phyloP scores from a whole-genome alignment of 2,113 vertebrate genomes.

The Tamias sibiricus region DNA sequence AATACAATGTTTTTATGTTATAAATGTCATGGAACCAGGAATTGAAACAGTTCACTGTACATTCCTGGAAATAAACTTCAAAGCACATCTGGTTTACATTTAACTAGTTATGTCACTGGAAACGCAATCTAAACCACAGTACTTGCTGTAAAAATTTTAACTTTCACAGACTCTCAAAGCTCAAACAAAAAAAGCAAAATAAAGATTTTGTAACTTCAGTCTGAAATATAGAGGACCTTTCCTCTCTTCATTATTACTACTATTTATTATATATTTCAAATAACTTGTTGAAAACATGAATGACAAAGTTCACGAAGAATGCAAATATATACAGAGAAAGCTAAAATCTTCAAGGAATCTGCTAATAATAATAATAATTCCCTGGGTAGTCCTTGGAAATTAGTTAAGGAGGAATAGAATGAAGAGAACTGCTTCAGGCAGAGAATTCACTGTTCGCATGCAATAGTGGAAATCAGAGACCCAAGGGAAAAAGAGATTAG shows the following conservation, averaged over 20 bases:
- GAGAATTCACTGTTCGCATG: constrained; percentile 31
- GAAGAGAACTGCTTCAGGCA: constrained; percentile 51
- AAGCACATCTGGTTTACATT: constrained; percentile 88
- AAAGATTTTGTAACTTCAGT: constrained; percentile 67
- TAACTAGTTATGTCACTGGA: constrained; percentile 85
- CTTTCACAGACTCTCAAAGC: constrained; percentile 76
- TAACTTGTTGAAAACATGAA: constrained; percentile 40
- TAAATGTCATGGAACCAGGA: constrained; percentile 80
- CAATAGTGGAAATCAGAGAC: background rate
- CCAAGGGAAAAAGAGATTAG: background rate
- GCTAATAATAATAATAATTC: constrained; percentile 36
- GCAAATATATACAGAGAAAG: constrained; percentile 44
- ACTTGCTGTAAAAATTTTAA: constrained; percentile 82
- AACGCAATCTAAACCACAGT: constrained; percentile 83
- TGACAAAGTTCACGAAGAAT: constrained; percentile 22
- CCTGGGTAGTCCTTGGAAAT: constrained; percentile 51
- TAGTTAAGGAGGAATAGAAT: constrained; percentile 43
- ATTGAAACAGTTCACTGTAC: constrained; percentile 81
- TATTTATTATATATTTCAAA: constrained; percentile 40
- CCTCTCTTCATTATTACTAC: background rate
- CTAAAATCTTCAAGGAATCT: constrained; percentile 1
- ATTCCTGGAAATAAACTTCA: constrained; percentile 87
- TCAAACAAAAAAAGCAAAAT: constrained; percentile 68
- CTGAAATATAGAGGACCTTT: constrained; percentile 58
- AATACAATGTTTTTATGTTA: constrained; percentile 74